phyloP scores from a whole-genome alignment of 2,888 invertebrate species.

The Lepidonotus clava region DNA sequence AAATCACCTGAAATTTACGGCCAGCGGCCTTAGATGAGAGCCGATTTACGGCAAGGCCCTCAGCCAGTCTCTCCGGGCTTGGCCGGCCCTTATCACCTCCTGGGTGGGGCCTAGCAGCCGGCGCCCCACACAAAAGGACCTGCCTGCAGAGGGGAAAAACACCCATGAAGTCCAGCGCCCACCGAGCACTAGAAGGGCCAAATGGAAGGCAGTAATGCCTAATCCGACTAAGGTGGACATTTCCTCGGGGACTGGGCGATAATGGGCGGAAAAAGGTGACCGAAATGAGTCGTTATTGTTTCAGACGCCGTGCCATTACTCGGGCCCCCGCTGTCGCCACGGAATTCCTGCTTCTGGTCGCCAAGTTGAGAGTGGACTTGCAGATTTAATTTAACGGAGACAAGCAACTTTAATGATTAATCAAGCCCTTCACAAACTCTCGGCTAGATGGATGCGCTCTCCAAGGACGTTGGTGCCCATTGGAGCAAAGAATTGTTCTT shows the following conservation, averaged over 20 bases:
- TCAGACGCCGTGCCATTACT: no score
- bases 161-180: no score
- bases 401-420: constrained; percentile 20
- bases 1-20: constrained; percentile 25
- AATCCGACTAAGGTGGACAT: constrained; percentile 1
- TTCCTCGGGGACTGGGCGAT: constrained; percentile 14
- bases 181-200: no score
- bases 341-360: no score
- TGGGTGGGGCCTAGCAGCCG: not conserved
- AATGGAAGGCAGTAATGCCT: constrained; percentile 32
- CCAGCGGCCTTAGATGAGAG: not conserved
- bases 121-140: not conserved
- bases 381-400: constrained; percentile 36
- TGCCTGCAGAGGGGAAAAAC: not conserved
- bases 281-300: constrained; percentile 37
- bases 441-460: not conserved
- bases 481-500: not conserved
- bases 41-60: not conserved
- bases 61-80: not conserved
- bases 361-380: no score
- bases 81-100: not conserved
- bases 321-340: no score
- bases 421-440: not conserved
- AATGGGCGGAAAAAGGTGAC: constrained; percentile 3
- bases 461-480: not conserved